Base-by-base conservation (phyloP, 2,888 invertebrate genomes). In the Polyommatus icarus region DNA sequence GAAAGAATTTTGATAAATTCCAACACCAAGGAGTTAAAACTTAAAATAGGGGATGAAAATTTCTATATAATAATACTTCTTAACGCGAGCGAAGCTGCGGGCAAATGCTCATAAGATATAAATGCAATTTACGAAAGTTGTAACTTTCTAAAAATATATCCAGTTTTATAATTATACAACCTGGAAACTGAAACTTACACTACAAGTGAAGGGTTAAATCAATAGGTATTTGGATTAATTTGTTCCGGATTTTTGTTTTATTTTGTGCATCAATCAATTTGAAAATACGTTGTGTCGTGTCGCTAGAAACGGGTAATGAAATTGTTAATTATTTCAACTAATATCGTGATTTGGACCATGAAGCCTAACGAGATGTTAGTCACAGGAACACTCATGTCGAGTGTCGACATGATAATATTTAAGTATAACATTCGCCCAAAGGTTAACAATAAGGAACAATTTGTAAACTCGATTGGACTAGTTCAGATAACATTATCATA, bases 201-300 rank as follows among this genome's bases (percentile, higher is more conserved):
- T n/a, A n/a, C n/a, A n/a, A n/a, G n/a, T n/a, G n/a, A n/a, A 88
- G 94, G 93, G 93, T 94, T 94, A 93, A 93, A 91, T 92, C 92
- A 94, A 94, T 0, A 40, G 40, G 40, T 93, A 94, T 94, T 94
- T 92, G 89, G 91, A 91, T 89, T 91, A 90, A 91, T 87, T 85
- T 90, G 91, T 91, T 91, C 88, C 87, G 85, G 85, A 87, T 85
- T 85, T 89, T 90, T 86, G 85, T 89, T 87, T 89, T 90, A 84
- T 86, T 85, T 79, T 77, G 77, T 78, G 59, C 72, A 77, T 76
- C 59, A 79, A 72, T 77, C 77, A 77, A 46, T 20, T 75, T 78
- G 77, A 76, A 77, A 78, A 77, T 72, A 78, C 71, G 76, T 75
- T 54, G 2, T 75, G 75, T 75, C 24, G 2, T 75, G 75, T 75